A percentile compares a stretch with the other conserved stretches of the same genome.
Conservation (phyloP, 2,797 vertebrate species). For the Vireo griseus region DNA sequence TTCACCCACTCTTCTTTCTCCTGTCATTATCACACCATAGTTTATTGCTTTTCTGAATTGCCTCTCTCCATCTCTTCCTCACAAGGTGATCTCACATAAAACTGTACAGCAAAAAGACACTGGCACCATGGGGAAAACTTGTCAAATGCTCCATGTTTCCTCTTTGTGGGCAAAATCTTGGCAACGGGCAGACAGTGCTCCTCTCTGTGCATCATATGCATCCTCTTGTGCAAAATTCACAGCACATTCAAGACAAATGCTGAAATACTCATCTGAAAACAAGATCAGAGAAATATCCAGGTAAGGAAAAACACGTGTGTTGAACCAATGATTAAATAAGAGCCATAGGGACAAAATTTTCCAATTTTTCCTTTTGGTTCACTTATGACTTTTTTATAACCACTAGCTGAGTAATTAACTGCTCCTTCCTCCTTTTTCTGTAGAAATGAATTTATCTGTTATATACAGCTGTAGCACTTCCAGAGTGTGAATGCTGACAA, state of each 20-base stretch:
- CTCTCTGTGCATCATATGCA: neutral
- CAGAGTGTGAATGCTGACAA: too few relatives aligned
- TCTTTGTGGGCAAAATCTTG: neutral
- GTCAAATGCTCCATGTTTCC: neutral
- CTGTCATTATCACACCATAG: neutral
- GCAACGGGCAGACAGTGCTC: neutral
- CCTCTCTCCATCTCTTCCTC: neutral
- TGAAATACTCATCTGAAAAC: neutral
- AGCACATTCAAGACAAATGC: neutral
- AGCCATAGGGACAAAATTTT: neutral
- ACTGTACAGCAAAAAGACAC: neutral
- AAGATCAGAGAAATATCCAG: neutral
- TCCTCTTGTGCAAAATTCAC: neutral
- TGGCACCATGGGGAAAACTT: neutral
- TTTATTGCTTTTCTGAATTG: constrained; percentile 18
- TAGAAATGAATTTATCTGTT: neutral
- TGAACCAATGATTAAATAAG: neutral
- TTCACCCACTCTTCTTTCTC: constrained; percentile 2
- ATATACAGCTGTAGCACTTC: neutral
- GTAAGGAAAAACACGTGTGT: neutral
- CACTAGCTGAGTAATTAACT: neutral
- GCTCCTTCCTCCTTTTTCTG: neutral
- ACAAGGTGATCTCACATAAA: neutral
- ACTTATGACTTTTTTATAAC: neutral
- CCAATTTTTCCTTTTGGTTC: neutral